Conservation (phyloP, 2,797 vertebrate genomes). For the Anniella stebbinsi region DNA sequence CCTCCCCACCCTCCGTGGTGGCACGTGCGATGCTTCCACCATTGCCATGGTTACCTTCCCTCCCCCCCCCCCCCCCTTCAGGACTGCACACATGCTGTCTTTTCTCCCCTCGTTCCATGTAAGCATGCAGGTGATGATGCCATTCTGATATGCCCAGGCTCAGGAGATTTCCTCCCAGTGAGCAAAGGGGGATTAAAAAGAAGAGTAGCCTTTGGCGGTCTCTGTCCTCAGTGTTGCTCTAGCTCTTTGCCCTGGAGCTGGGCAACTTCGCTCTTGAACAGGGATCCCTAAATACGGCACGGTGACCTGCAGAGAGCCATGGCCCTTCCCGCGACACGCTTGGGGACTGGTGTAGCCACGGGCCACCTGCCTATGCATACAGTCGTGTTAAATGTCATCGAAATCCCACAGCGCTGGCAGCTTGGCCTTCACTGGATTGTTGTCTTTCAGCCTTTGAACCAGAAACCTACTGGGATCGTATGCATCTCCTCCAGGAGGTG, state of each 20-base stretch:
- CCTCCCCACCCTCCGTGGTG: neutral
- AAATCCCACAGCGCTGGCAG: neutral
- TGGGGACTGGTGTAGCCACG: neutral
- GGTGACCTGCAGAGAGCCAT: neutral
- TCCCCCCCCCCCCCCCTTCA: too few species aligned
- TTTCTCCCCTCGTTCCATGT: too few species aligned
- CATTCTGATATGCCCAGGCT: slow-evolving; percentile 24
- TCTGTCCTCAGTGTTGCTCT: too few species aligned
- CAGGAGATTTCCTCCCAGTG: neutral
- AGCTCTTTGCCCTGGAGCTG: too few species aligned
- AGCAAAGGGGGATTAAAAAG: neutral
- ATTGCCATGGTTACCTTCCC: slow-evolving; percentile 77
- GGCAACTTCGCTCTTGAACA: neutral
- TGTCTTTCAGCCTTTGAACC: slow-evolving; percentile 91
- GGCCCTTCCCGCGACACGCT: neutral
- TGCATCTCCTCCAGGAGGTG: slow-evolving; percentile 97
- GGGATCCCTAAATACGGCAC: neutral
- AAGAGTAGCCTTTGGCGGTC: too few species aligned
- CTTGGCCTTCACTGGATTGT: slow-evolving; percentile 3
- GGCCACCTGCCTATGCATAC: too few species aligned
- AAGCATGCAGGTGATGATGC: too few species aligned
- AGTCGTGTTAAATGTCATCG: too few species aligned
- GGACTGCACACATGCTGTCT: too few species aligned
- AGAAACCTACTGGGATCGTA: slow-evolving; percentile 97
- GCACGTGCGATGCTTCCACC: slow-evolving; percentile 27